Conservation (phyloP, 1,140 invertebrate genomes). For the Aplysia californica region DNA sequence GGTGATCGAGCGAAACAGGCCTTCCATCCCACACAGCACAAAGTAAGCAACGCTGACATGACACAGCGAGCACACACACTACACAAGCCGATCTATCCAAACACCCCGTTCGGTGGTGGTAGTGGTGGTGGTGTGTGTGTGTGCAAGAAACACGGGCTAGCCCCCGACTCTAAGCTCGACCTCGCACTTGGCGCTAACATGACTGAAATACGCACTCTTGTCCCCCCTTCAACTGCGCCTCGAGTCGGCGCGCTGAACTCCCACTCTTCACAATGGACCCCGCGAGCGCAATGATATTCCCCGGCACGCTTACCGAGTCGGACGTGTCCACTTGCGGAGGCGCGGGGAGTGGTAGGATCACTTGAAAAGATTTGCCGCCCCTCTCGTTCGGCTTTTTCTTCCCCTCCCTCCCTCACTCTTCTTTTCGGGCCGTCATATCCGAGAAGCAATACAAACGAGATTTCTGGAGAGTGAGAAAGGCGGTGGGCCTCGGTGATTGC, state of each 20-base stretch:
- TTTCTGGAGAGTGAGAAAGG: too few relatives aligned
- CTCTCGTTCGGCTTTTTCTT: not conserved
- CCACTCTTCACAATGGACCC: not conserved
- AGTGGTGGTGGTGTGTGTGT: too few relatives aligned
- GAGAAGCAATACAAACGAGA: too few relatives aligned
- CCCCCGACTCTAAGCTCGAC: slow-evolving; percentile 10
- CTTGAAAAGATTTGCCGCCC: too few relatives aligned
- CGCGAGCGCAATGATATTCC: slow-evolving; percentile 30
- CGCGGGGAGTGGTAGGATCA: slow-evolving; percentile 9
- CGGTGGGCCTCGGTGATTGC: too few relatives aligned
- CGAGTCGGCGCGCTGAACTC: not conserved
- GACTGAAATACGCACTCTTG: slow-evolving; percentile 8
- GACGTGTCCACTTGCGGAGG: slow-evolving; percentile 7
- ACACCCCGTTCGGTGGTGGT: not conserved
- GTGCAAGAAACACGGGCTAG: slow-evolving; percentile 8
- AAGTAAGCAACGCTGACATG: not conserved
- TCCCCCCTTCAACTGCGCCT: slow-evolving; percentile 1
- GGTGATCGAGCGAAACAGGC: too few relatives aligned
- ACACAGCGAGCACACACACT: not conserved
- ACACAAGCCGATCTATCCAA: slow-evolving; percentile 13
- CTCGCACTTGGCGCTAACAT: slow-evolving; percentile 17
- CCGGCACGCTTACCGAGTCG: slow-evolving; percentile 33
- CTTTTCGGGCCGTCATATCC: too few relatives aligned
- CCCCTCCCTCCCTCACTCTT: not conserved
- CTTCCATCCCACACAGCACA: too few relatives aligned